Conservation (phyloP, 2,797 vertebrate genomes). For the Microhierax caerulescens region DNA sequence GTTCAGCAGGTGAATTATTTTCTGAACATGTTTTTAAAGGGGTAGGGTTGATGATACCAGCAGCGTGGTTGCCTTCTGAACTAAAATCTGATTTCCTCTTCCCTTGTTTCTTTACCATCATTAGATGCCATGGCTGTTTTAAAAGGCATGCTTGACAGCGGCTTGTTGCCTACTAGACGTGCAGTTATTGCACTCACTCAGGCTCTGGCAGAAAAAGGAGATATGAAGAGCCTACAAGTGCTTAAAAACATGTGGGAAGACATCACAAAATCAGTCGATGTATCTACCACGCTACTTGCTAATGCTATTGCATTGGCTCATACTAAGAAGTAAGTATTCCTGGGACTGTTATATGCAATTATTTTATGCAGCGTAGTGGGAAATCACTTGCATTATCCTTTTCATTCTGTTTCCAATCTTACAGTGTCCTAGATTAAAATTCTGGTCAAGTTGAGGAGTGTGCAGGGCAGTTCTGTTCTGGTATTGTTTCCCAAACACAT, state of each 20-base stretch:
- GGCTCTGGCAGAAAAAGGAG: slow-evolving; percentile 75
- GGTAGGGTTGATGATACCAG: background rate
- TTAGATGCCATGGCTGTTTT: slow-evolving; percentile 82
- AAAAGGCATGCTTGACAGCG: slow-evolving; percentile 71
- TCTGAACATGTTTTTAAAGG: background rate
- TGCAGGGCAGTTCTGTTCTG: background rate
- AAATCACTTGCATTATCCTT: background rate
- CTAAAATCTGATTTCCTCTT: background rate
- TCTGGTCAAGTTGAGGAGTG: background rate
- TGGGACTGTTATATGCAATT: background rate
- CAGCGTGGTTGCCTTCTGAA: background rate
- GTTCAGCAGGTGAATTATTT: background rate
- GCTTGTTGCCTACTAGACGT: slow-evolving; percentile 68
- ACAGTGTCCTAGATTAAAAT: background rate
- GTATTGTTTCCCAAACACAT: background rate
- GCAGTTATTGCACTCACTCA: slow-evolving; percentile 79
- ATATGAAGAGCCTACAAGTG: slow-evolving; percentile 76
- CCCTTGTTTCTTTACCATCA: background rate
- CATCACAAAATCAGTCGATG: slow-evolving; percentile 23
- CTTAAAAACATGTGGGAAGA: slow-evolving; percentile 74
- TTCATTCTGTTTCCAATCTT: background rate
- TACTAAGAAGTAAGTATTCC: slow-evolving; percentile 84
- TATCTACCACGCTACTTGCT: slow-evolving; percentile 82
- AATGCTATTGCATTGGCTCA: slow-evolving; percentile 85
- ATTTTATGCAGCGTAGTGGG: background rate